Percentiles rank a stretch among this genome's conserved stretches.
phyloP scores from a whole-genome alignment of 1,140 invertebrate genomes.

The Cydia strobilella region DNA sequence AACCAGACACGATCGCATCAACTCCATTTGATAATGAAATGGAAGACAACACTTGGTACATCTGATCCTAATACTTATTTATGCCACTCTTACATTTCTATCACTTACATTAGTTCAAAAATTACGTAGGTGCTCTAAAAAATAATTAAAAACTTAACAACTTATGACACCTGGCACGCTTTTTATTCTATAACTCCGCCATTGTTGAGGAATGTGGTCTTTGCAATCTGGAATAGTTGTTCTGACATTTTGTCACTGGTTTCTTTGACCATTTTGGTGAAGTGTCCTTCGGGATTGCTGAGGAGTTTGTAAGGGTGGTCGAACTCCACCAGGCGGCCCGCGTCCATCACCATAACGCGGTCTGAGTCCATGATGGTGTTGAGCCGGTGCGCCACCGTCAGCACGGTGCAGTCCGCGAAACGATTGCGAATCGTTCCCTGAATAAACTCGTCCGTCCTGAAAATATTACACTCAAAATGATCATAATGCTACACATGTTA shows the following conservation, averaged over 20 bases:
- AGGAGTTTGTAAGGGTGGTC: conserved; percentile 83
- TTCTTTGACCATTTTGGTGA: conserved; percentile 86
- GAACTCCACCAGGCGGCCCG: conserved; percentile 81
- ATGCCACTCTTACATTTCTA: not conserved
- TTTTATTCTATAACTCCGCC: conserved; percentile 66
- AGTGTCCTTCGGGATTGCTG: conserved; percentile 81
- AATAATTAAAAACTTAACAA: conserved; percentile 45
- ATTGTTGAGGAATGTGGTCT: conserved; percentile 66
- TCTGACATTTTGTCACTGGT: conserved; percentile 81
- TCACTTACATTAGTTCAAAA: conserved; percentile 3
- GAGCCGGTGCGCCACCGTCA: conserved; percentile 91
- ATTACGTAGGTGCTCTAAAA: conserved; percentile 10
- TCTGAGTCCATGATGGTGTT: conserved; percentile 92
- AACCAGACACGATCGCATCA: not conserved
- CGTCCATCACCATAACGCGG: conserved; percentile 87
- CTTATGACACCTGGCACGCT: conserved; percentile 39
- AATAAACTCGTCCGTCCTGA: conserved; percentile 83
- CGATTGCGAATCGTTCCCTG: conserved; percentile 82
- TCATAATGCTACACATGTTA: no score
- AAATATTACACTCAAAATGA: conserved; percentile 36
- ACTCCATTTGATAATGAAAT: not conserved
- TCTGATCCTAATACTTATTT: not conserved
- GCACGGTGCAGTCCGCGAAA: conserved; percentile 84
- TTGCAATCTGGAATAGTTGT: conserved; percentile 71
- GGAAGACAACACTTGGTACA: not conserved